These are phyloP conservation scores for Cossypha polioptera DNA, from an alignment of 2,797 vertebrate genomes.

Conservation along the genomic window DNA sequence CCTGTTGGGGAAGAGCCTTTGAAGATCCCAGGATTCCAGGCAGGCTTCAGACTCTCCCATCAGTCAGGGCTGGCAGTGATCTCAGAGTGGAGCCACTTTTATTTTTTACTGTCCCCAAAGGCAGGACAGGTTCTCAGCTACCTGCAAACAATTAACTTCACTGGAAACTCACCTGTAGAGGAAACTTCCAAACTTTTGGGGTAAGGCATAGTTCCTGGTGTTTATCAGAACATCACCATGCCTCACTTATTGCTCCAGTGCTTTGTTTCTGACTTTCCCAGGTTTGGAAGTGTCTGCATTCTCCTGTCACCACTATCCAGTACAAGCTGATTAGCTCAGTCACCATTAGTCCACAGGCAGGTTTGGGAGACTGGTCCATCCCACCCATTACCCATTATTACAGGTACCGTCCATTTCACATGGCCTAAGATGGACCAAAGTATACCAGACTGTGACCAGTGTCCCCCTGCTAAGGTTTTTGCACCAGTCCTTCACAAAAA, in stretches of 20 bases:
- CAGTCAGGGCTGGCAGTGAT: not conserved
- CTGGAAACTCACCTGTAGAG: not conserved
- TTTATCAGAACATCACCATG: not conserved
- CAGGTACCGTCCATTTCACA: not conserved
- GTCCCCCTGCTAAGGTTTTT: not conserved
- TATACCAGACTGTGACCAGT: not conserved
- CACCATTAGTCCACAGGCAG: not conserved
- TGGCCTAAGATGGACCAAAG: not conserved
- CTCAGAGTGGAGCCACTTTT: not conserved
- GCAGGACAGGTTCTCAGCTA: not conserved
- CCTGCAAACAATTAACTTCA: not conserved
- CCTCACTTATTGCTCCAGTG: not conserved
- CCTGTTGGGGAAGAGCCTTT: not conserved
- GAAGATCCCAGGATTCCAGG: not conserved
- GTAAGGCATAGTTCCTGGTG: not conserved
- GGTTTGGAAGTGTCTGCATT: not conserved
- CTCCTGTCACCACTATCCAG: not conserved
- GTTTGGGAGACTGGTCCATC: not conserved
- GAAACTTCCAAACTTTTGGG: not conserved
- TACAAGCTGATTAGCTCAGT: fast-evolving
- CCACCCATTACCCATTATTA: not conserved
- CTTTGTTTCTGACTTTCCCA: not conserved
- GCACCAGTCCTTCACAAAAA: not conserved
- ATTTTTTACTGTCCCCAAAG: not conserved
- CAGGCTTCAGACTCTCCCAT: not conserved